Evolutionary conservation across 92 coral and sea anemone species (phyloP), one percentile per base, ranked within the genome.

Genomic region (Palythoa grandiflora): DNA sequence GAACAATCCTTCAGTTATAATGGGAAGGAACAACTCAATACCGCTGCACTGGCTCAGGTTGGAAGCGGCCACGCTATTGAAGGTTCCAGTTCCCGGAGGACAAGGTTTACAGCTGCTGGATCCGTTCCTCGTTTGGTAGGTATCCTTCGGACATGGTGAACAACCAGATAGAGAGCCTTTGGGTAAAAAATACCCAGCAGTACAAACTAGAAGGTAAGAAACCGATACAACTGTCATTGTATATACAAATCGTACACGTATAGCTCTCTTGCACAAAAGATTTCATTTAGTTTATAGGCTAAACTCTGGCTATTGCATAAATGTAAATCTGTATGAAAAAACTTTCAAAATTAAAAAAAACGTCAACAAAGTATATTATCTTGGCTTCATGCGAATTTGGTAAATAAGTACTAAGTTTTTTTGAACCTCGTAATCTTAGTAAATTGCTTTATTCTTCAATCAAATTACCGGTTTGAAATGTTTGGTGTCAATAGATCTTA

Each of bases 1-100:
- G n/a, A n/a, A n/a, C n/a, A n/a, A n/a, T n/a, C n/a, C n/a, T 11
- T 39, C 3, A 20, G 38, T 9, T 50, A 35, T 47, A n/a, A 59
- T 35, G 53, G 44, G 21, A 76, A 5, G 28, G 20, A 76, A 3
- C 65, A 76, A 28, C 17, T 36, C 60, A 76, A 78, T 78, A 78
- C 83, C 83, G 39, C 70, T 55, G 71, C 83, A 78, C 51, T 78
- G 72, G 72, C 72, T 66, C 39, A 66, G 72, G 72, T 21, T 66
- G 72, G 37, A 17, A n/a, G 38, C 72, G 28, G 72, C 38, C 7
- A 66, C 72, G 37, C 19, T 66, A 9, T n/a, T 3, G 38, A 17
- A 66, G 72, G 72, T 66, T 6, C 72, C 72, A 66, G 72, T 66
- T 21, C 72, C 39, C 19, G 72, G 72, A 17, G 72, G 72, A 66